Percentiles rank a stretch among this genome's conserved stretches.
Evolutionary conservation across 2,888 invertebrate species (phyloP).

Genomic region (Villa cingulata): DNA sequence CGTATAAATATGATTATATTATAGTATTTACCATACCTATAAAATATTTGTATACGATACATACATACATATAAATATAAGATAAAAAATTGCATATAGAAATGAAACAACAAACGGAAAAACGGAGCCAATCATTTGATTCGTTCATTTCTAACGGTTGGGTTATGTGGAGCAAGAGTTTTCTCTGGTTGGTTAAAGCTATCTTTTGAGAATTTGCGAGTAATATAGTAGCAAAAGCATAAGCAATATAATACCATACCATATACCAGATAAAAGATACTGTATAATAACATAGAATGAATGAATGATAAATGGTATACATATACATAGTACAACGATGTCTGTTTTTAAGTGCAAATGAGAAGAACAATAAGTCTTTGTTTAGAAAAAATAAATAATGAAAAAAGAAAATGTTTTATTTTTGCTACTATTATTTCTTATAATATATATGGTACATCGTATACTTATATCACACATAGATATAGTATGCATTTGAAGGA

Average conservation of each 20-base stretch:
- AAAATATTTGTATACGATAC: neutral
- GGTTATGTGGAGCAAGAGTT: neutral
- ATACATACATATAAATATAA: too few relatives aligned
- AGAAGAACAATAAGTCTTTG: neutral
- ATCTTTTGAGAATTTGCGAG: neutral
- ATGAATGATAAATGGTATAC: too few relatives aligned
- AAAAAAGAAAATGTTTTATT: too few relatives aligned
- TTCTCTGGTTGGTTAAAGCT: slow-evolving; percentile 1
- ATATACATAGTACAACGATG: neutral
- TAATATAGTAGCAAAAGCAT: too few relatives aligned
- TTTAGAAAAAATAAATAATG: neutral
- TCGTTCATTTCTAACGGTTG: neutral
- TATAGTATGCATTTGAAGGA: too few relatives aligned
- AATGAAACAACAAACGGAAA: neutral
- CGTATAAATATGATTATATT: too few relatives aligned
- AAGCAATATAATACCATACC: neutral
- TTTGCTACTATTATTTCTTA: too few relatives aligned
- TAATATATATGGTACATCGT: too few relatives aligned
- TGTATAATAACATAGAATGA: neutral
- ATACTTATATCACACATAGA: too few relatives aligned
- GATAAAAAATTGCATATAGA: too few relatives aligned
- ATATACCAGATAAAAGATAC: too few relatives aligned
- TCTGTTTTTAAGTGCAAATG: neutral
- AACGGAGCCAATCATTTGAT: neutral
- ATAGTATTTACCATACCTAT: too few relatives aligned